Percentiles rank a stretch among this genome's conserved stretches.
These are phyloP conservation scores for Stichodactyla mertensii DNA, from an alignment of 64 coral and sea anemone genomes.

Conservation along the genomic window DNA sequence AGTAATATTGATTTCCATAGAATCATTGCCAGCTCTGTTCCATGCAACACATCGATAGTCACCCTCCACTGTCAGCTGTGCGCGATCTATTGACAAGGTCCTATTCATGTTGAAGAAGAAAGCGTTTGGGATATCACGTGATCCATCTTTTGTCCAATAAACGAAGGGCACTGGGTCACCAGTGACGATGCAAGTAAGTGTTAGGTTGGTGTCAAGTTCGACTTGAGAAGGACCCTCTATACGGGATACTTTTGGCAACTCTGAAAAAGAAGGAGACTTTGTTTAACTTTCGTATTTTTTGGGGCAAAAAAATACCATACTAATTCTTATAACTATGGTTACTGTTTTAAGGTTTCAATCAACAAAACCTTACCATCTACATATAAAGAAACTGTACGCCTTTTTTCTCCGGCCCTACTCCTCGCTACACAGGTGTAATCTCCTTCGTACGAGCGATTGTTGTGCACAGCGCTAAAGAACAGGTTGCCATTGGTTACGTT, in stretches of 20 bases:
- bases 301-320: too few relatives aligned
- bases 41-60: conserved; percentile 5
- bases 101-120: neutral
- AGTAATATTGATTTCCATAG: neutral
- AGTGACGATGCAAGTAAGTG: neutral
- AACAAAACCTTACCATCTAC: conserved; percentile 34
- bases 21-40: conserved; percentile 25
- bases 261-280: neutral
- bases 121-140: neutral
- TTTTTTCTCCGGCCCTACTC: conserved; percentile 14
- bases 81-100: neutral
- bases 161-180: conserved; percentile 17
- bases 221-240: neutral
- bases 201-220: neutral
- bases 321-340: neutral
- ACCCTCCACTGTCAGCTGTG: neutral
- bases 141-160: conserved; percentile 25
- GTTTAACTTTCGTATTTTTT: too few relatives aligned
- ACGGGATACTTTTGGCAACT: neutral
- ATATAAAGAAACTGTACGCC: conserved; percentile 8
- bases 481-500: conserved; percentile 27
- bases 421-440: conserved; percentile 34
- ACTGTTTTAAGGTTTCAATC: neutral
- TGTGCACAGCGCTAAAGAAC: conserved; percentile 5
- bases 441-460: conserved; percentile 45